Conservation (phyloP, 2,797 vertebrate genomes). For the Holocentrus rufus region DNA sequence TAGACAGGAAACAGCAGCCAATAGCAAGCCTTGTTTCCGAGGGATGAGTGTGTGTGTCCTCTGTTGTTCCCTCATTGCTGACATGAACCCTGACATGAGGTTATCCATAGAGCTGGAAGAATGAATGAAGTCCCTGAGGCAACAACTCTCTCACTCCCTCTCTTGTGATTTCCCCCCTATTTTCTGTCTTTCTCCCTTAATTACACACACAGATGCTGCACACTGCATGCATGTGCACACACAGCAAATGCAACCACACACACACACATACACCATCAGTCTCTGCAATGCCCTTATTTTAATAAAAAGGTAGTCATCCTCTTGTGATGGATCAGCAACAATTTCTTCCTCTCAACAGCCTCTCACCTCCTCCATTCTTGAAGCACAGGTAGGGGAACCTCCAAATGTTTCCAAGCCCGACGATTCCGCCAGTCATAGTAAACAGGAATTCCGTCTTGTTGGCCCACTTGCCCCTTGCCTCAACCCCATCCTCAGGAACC, state of each 20-base stretch:
- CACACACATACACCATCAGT: not conserved
- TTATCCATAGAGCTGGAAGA: conserved; percentile 1
- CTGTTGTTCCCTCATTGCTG: conserved; percentile 9
- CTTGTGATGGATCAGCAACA: not conserved
- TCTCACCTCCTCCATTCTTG: conserved; percentile 89
- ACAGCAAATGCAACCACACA: not conserved
- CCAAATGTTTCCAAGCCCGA: conserved; percentile 91
- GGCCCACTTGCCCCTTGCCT: conserved; percentile 87
- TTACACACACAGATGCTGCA: not conserved
- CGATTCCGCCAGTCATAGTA: conserved; percentile 91
- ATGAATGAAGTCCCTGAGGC: not conserved
- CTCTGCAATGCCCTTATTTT: no score
- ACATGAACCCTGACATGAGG: conserved; percentile 11
- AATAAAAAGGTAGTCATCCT: not conserved
- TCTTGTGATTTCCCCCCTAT: not conserved
- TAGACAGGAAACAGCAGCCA: not conserved
- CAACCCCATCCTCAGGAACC: conserved; percentile 32
- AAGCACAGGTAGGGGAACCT: conserved; percentile 93
- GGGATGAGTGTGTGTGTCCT: not conserved
- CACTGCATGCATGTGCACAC: not conserved
- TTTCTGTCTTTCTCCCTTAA: not conserved
- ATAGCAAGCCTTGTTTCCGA: not conserved
- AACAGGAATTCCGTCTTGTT: conserved; percentile 91
- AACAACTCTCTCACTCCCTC: not conserved
- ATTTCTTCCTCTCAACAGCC: not conserved